Evolutionary conservation across 2,113 vertebrate species (phyloP).

Genomic region (Alexandromys fortis): DNA sequence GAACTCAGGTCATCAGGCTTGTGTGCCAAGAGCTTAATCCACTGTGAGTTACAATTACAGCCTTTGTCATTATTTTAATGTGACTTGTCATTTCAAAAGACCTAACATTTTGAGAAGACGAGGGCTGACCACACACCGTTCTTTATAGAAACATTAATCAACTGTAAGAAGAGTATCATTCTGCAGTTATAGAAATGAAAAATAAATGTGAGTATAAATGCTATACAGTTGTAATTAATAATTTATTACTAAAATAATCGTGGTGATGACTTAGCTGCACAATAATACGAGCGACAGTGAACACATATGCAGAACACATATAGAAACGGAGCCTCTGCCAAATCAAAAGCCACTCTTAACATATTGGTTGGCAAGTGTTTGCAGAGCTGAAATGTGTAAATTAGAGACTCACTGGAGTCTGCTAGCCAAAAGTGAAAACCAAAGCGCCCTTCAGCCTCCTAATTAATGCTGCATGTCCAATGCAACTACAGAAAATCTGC

Average conservation of each 20-base stretch:
- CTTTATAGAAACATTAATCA: slow-evolving; percentile 9
- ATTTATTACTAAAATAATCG: background rate
- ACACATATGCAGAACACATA: background rate
- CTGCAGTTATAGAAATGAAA: background rate
- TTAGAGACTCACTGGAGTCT: slow-evolving; percentile 50
- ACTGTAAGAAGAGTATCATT: background rate
- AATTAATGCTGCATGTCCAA: slow-evolving; percentile 51
- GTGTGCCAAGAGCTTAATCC: too few species aligned
- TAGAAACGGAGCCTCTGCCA: background rate
- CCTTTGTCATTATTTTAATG: background rate
- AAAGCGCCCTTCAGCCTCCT: slow-evolving; percentile 40
- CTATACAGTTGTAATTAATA: background rate
- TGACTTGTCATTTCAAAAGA: background rate
- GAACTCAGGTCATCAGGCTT: background rate
- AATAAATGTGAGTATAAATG: background rate
- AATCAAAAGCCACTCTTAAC: slow-evolving; percentile 37
- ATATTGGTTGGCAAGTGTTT: slow-evolving; percentile 50
- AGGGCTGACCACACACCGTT: background rate
- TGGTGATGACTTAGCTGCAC: background rate
- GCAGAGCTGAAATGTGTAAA: slow-evolving; percentile 63
- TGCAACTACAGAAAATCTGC: background rate
- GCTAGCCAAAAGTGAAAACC: slow-evolving; percentile 55
- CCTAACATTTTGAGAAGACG: slow-evolving; percentile 14
- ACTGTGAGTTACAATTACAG: background rate
- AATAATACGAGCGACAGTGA: background rate